Base-by-base conservation (phyloP, 2,797 vertebrate genomes). In the Uromys caudimaculatus region DNA sequence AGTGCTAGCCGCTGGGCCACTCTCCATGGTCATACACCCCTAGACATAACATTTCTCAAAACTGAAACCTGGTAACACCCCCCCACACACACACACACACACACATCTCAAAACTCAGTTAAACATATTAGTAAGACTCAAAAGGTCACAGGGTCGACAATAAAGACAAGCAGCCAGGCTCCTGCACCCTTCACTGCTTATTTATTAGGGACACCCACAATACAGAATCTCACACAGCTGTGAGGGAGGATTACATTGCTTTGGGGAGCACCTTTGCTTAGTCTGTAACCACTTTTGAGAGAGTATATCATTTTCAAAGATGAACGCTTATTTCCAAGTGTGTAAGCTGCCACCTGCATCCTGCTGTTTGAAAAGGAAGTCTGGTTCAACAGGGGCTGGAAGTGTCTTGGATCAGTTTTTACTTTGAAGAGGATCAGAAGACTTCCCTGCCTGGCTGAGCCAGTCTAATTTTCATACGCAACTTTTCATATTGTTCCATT, bases 121-220 rank as follows among this genome's bases (percentile, higher is more conserved):
- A 19, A 81, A 27, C 76, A 58, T 29, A 47, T 50, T 32, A 14
- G 5, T 58, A 47, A 73, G 64, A 58, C 82, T 90, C 76, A 50
- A 93, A 95, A 97, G 84, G 95, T 23, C n/a, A 56, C 67, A 50
- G 24, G 29, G 67, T 12, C 9, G 21, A 52, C 44, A 32, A 56
- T 32, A 96, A 94, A 97, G 92, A 96, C 94, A 95, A 98, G 97
- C 97, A 98, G 90, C 24, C 98, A 98, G 97, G 97, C 96, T 54
- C 97, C 98, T 97, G 97, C 71, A 98, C 98, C 98, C 98, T 97
- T 98, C 98, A 97, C 97, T 98, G 98, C 98, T 98, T 97, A 98
- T 98, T 98, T 98, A 98, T 98, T 98, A 96, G 95, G 98, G 96
- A 98, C 97, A 96, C 98, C 98, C 98, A 94, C 95, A 97, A 98